Conservation (phyloP, 2,888 invertebrate species). For the Argyra leucocephala region DNA sequence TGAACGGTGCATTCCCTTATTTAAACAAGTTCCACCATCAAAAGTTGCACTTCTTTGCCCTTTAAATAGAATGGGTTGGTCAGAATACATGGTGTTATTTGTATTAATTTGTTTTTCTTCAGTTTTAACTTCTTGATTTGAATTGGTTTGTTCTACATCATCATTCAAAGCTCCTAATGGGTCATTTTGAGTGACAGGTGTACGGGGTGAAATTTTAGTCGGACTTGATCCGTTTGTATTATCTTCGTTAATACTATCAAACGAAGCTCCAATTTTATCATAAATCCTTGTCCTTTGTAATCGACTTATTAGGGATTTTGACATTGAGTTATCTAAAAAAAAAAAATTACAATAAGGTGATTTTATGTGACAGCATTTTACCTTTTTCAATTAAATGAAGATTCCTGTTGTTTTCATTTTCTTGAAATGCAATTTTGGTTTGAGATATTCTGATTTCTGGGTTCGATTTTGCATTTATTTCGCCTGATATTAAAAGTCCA, state of each 20-base stretch:
- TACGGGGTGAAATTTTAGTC: slow-evolving; percentile 59
- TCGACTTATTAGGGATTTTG: neutral
- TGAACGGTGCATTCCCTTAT: slow-evolving; percentile 54
- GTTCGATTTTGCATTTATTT: slow-evolving; percentile 27
- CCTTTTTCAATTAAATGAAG: neutral
- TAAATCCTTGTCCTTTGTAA: neutral
- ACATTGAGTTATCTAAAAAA: neutral
- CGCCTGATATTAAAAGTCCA: slow-evolving; percentile 48
- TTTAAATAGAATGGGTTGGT: slow-evolving; percentile 60
- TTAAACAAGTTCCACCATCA: slow-evolving; percentile 47
- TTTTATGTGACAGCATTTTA: neutral
- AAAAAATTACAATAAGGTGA: neutral
- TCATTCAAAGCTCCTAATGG: slow-evolving; percentile 72
- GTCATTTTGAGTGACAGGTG: slow-evolving; percentile 84
- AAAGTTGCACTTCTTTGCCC: slow-evolving; percentile 50
- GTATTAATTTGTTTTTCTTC: slow-evolving; percentile 25
- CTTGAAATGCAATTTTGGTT: neutral
- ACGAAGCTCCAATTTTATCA: neutral
- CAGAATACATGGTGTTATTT: slow-evolving; percentile 46
- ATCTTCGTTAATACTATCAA: neutral
- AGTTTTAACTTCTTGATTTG: slow-evolving; percentile 23
- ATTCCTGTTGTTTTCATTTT: neutral
- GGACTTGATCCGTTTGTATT: neutral
- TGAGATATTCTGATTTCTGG: slow-evolving; percentile 15
- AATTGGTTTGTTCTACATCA: slow-evolving; percentile 31